These are phyloP conservation scores for Crossaster papposus DNA, from an alignment of 53 echinoderm and acorn worm species.

Conservation along the genomic window DNA sequence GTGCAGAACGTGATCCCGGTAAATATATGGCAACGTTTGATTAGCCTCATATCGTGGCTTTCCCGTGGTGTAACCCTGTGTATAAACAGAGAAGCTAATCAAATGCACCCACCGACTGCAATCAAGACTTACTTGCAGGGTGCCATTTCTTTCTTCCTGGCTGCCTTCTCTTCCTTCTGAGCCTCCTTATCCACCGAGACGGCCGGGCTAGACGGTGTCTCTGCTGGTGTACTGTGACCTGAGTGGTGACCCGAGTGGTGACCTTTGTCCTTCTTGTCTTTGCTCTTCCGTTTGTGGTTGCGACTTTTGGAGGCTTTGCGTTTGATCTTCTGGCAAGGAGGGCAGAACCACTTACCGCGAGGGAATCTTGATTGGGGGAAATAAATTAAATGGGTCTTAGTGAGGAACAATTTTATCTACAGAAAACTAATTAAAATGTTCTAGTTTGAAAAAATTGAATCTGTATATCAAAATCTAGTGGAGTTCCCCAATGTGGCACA, in stretches of 20 bases:
- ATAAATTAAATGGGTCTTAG: not conserved
- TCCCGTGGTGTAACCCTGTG: too few species aligned
- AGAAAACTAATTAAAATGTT: too few species aligned
- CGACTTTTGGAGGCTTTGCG: conserved; percentile 76
- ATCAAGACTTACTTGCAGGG: conserved; percentile 86
- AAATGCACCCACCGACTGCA: too few species aligned
- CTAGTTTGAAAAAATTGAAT: too few species aligned
- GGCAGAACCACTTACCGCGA: conserved; percentile 89
- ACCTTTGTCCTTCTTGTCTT: conserved; percentile 70
- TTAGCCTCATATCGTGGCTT: too few species aligned
- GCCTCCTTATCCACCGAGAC: conserved; percentile 62
- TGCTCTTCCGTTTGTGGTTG: conserved; percentile 64
- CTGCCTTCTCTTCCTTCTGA: conserved; percentile 70
- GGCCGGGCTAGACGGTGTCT: conserved; percentile 59
- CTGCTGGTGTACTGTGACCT: conserved; percentile 63
- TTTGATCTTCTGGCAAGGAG: conserved; percentile 78
- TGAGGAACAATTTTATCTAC: not conserved
- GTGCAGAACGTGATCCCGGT: too few species aligned
- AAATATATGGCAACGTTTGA: too few species aligned
- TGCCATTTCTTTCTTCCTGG: conserved; percentile 75
- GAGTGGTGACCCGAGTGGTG: conserved; percentile 57
- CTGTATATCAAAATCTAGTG: too few species aligned
- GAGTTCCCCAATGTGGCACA: too few species aligned
- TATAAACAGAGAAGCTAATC: too few species aligned
- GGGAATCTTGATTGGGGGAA: conserved; percentile 65